Evolutionary conservation across 2,113 vertebrate genomes (phyloP).

Genomic region (Corythaeola cristata): DNA sequence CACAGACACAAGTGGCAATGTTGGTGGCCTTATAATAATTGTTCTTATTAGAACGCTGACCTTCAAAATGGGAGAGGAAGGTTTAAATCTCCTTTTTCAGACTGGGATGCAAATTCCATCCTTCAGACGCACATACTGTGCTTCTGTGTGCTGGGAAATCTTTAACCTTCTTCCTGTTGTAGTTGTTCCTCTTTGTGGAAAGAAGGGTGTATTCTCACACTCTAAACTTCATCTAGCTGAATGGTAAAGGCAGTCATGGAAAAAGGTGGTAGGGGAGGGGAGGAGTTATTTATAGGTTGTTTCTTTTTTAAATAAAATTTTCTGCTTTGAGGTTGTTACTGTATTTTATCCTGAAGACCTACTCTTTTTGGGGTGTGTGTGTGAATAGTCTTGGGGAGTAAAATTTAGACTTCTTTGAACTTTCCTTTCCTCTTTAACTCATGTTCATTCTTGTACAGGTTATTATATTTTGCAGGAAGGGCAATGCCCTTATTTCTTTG

Average conservation of each 20-base stretch:
- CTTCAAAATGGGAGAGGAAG: not conserved
- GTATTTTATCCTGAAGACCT: not conserved
- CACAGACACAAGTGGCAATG: not conserved
- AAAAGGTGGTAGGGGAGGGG: not conserved
- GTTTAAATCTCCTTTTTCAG: not conserved
- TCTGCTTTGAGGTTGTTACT: not conserved
- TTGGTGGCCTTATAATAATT: not conserved
- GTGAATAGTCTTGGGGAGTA: not conserved
- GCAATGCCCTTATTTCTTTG: not conserved
- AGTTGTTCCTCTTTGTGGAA: not conserved
- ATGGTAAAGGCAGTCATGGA: not conserved
- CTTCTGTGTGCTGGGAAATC: not conserved
- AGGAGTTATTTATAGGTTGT: not conserved
- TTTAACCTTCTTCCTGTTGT: not conserved
- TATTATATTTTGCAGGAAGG: not conserved
- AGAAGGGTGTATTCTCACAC: not conserved
- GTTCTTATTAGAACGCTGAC: not conserved
- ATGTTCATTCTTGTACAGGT: not conserved
- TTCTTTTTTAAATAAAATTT: not conserved
- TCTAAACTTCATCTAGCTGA: not conserved
- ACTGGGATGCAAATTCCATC: not conserved
- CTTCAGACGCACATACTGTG: rapidly evolving
- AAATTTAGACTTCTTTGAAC: not conserved
- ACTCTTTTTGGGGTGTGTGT: not conserved
- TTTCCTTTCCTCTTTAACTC: not conserved